Evolutionary conservation across 1,140 invertebrate genomes (phyloP).

Genomic region (Microvelia longipes): DNA sequence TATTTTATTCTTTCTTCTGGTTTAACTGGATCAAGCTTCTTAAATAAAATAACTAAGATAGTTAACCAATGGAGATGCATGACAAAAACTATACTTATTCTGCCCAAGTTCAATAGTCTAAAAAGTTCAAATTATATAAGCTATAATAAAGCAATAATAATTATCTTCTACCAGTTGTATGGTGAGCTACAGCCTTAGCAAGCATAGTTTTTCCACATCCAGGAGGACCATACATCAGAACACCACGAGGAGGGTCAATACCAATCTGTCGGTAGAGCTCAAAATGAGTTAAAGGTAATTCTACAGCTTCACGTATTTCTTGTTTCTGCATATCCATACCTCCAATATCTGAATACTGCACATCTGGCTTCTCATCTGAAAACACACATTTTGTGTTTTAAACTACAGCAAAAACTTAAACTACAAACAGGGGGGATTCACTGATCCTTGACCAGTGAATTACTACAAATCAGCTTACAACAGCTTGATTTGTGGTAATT

Average conservation of each 20-base stretch:
- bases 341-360: slow-evolving; percentile 93
- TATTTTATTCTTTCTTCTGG: no score
- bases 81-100: no score
- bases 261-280: slow-evolving; percentile 98
- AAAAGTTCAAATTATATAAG: no score
- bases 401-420: not conserved
- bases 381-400: not conserved
- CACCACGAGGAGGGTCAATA: slow-evolving; percentile 91
- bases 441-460: no score
- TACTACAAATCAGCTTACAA: no score
- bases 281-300: slow-evolving; percentile 93
- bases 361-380: slow-evolving; percentile 94
- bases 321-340: slow-evolving; percentile 99
- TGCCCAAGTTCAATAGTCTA: no score
- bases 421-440: no score
- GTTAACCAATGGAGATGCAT: no score
- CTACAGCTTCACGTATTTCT: slow-evolving; percentile 96
- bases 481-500: no score
- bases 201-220: slow-evolving; percentile 97
- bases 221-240: slow-evolving; percentile 96
- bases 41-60: no score
- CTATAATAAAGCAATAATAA: no score
- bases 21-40: no score
- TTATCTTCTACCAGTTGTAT: slow-evolving; percentile 85
- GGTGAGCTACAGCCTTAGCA: slow-evolving; percentile 95